A percentile compares a stretch with the other conserved stretches of the same genome.
Conservation (phyloP, 2,888 invertebrate genomes). For the Watsonalla binaria region DNA sequence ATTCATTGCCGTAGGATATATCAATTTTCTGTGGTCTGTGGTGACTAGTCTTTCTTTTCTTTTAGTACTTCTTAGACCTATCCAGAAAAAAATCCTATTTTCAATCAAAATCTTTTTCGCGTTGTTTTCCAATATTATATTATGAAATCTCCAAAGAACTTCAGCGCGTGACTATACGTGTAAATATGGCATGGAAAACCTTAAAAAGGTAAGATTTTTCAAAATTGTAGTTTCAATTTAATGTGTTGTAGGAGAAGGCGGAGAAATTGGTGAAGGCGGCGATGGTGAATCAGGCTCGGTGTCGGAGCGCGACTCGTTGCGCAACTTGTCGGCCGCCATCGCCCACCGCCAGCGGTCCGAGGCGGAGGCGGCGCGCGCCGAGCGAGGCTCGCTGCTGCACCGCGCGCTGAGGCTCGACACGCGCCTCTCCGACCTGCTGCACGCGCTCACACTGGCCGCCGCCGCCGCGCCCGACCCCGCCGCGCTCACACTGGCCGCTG, state of each 20-base stretch:
- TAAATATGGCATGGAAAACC: too few relatives aligned
- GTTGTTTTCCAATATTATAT: too few relatives aligned
- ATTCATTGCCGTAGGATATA: too few relatives aligned
- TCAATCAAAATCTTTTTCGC: too few relatives aligned
- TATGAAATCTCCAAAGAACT: too few relatives aligned
- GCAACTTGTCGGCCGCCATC: conserved; percentile 88
- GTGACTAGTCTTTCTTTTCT: too few relatives aligned
- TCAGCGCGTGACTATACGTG: too few relatives aligned
- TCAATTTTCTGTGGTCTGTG: too few relatives aligned
- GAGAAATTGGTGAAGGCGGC: background rate
- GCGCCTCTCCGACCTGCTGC: conserved; percentile 84
- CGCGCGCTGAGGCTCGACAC: conserved; percentile 76
- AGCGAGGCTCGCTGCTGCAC: conserved; percentile 47
- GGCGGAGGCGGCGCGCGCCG: conserved; percentile 70
- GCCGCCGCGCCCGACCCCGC: conserved; percentile 79
- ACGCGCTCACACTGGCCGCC: conserved; percentile 86
- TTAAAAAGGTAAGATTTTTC: too few relatives aligned
- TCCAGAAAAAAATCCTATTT: too few relatives aligned
- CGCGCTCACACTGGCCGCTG: conserved; percentile 54
- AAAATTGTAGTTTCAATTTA: background rate
- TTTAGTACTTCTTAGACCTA: too few relatives aligned
- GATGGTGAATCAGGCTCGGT: conserved; percentile 50
- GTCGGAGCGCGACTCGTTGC: conserved; percentile 83
- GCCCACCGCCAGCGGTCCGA: conserved; percentile 83
- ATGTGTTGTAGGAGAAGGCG: background rate